phyloP scores from a whole-genome alignment of 1,140 invertebrate species.

The Nasonia giraulti region DNA sequence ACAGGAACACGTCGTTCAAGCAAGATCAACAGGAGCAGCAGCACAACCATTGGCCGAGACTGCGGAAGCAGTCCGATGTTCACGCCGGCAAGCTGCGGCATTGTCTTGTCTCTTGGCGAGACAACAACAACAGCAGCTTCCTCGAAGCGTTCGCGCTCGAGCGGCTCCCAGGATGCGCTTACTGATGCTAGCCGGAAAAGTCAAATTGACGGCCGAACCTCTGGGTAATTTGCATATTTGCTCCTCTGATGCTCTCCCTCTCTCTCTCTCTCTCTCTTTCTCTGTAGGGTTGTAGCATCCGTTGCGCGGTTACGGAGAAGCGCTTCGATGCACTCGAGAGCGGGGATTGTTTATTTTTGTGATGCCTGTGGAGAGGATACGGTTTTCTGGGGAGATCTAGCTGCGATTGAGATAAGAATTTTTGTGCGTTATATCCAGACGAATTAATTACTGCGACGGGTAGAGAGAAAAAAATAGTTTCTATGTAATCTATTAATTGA shows the following conservation, averaged over 20 bases:
- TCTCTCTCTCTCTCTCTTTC: neutral
- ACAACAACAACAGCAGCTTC: neutral
- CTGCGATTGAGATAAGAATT: neutral
- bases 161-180: constrained; percentile 2
- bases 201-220: constrained; percentile 33
- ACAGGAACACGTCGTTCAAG: neutral
- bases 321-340: neutral
- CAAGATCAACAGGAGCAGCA: too few species aligned
- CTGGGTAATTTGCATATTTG: constrained; percentile 22
- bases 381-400: neutral
- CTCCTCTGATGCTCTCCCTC: neutral
- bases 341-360: neutral
- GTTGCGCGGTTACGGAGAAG: neutral
- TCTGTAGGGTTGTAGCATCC: neutral
- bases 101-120: constrained; percentile 3
- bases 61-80: neutral
- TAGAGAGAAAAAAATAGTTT: neutral
- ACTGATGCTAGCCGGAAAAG: constrained; percentile 9
- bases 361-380: too few species aligned
- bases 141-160: neutral
- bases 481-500: too few species aligned
- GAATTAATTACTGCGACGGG: neutral
- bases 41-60: neutral
- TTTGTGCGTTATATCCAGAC: neutral
- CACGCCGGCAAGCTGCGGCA: neutral